A percentile compares a stretch with the other conserved stretches of the same genome.
Evolutionary conservation across 2,113 vertebrate genomes (phyloP).

Genomic region (Gymnorhina tibicen): DNA sequence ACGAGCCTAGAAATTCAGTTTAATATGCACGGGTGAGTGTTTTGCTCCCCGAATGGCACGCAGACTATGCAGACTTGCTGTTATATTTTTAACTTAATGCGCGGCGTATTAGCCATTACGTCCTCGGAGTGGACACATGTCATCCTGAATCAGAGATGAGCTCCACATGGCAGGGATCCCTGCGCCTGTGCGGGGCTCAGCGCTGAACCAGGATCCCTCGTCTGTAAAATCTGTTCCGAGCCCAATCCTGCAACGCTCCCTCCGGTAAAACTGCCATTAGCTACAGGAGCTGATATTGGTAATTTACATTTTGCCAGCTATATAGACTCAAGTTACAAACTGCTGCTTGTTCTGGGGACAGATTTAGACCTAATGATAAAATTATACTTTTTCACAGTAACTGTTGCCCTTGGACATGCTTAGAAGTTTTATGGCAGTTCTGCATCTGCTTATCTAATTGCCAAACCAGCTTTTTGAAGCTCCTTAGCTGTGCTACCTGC

Average conservation of each 20-base stretch:
- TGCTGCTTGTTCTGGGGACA: conserved; percentile 52
- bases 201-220: conserved; percentile 9
- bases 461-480: conserved; percentile 13
- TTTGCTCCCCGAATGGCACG: conserved; percentile 40
- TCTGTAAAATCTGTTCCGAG: conserved; percentile 33
- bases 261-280: conserved; percentile 40
- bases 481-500: conserved; percentile 48
- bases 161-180: conserved; percentile 52
- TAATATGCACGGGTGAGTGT: conserved; percentile 34
- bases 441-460: conserved; percentile 52
- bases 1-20: conserved; percentile 8
- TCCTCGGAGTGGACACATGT: conserved; percentile 48
- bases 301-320: conserved; percentile 49
- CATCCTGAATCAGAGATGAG: conserved; percentile 31
- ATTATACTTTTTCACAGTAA: conserved; percentile 56
- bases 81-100: conserved; percentile 59
- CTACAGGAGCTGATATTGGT: conserved; percentile 54
- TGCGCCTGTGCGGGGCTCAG: background rate
- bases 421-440: conserved; percentile 56
- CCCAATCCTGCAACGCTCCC: conserved; percentile 48
- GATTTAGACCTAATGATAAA: conserved; percentile 70
- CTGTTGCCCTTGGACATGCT: conserved; percentile 62
- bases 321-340: conserved; percentile 20
- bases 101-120: background rate
- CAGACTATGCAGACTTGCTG: conserved; percentile 23